Conservation (phyloP, 1,140 invertebrate species). For the Pararge aegeria region DNA sequence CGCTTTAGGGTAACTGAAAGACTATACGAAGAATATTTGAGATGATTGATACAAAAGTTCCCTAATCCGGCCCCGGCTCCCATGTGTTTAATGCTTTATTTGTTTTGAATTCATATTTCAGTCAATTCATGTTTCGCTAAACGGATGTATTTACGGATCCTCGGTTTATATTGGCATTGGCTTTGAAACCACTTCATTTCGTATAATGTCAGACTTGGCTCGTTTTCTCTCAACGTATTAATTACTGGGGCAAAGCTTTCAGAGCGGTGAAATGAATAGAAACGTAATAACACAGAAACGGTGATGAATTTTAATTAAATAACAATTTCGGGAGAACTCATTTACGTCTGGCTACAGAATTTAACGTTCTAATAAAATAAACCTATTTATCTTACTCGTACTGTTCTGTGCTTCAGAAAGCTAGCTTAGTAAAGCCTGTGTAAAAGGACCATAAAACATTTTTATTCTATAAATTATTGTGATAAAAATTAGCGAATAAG, state of each 20-base stretch:
- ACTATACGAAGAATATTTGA: too few relatives aligned
- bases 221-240: conserved; percentile 10
- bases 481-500: too few relatives aligned
- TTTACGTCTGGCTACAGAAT: neutral
- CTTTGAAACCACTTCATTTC: conserved; percentile 17
- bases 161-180: conserved; percentile 20
- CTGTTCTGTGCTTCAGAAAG: too few relatives aligned
- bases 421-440: too few relatives aligned
- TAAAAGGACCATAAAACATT: too few relatives aligned
- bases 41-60: too few relatives aligned
- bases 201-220: conserved; percentile 18
- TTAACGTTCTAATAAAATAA: neutral
- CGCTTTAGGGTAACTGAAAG: too few relatives aligned
- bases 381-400: neutral
- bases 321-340: neutral
- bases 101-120: too few relatives aligned
- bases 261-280: neutral
- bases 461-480: too few relatives aligned
- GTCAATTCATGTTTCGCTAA: conserved; percentile 3
- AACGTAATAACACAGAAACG: conserved; percentile 2
- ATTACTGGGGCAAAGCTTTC: conserved; percentile 10
- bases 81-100: too few relatives aligned
- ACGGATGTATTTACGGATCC: conserved; percentile 5
- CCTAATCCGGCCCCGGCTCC: too few relatives aligned
- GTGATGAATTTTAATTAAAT: neutral